Base-by-base conservation (phyloP, 2,797 vertebrate genomes). In the Sebastes hopkinsi region DNA sequence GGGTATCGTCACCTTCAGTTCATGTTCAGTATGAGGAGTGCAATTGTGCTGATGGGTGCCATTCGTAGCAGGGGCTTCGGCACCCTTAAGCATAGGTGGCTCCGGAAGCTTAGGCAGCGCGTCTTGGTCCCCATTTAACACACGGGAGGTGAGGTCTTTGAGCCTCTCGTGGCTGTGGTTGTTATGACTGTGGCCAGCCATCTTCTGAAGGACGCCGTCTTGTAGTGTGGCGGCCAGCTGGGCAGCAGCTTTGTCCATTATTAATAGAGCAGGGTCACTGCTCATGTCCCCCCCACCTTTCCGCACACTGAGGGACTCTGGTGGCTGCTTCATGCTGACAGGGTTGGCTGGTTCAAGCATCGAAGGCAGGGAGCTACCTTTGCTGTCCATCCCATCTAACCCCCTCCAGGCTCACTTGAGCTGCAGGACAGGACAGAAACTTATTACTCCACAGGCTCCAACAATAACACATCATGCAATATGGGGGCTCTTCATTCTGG, bases 101-200 rank as follows among this genome's bases (percentile, higher is more conserved):
- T 98, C 97, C 0, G 95, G 88, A 5, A 97, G 93, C 84, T 95
- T 97, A 30, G 97, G 94, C 32, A 95, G 86, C 5, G 92, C 60
- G 42, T 97, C 97, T 0, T 98, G 97, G 72, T 99, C 98, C 0
- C 98, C 97, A 1, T 99, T 99, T 50, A 99, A 97, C 67, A 99
- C 96, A 3, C 96, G 96, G 42, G 97, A 98, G 22, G 98, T 98
- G 11, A 99, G 95, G 89, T 99, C 98, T 92, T 98, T 98, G 72
- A 99, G 93, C 88, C 96, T 96, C 81, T 99, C 97, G 3, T 95
- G 95, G 3, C 95, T 90, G 8, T 97, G 97, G 89, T 96, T 96
- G 13, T 97, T 92, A 8, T 94, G 94, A 3, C 95, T 89, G 5
- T 97, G 97, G 86, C 96, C 96, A 0, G 97, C 96, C 62, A 98